phyloP scores from a whole-genome alignment of 2,888 invertebrate species.

The Nasonovia ribisnigri region DNA sequence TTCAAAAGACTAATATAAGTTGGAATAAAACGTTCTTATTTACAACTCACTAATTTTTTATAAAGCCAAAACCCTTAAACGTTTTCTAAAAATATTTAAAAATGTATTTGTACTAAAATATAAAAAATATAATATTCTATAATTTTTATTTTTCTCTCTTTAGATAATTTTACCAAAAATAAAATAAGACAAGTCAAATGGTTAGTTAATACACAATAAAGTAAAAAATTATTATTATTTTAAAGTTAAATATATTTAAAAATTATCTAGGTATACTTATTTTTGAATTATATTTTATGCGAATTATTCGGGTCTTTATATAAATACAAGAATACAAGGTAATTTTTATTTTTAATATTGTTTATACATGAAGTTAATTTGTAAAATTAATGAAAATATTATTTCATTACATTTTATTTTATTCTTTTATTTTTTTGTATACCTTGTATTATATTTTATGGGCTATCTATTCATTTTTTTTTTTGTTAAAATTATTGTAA shows the following conservation, averaged over 20 bases:
- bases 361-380: not conserved
- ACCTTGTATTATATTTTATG: not conserved
- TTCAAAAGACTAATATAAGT: too few species aligned
- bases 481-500: not conserved
- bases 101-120: not conserved
- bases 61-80: too few species aligned
- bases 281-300: not conserved
- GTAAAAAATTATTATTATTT: slow-evolving; percentile 15
- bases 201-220: not conserved
- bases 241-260: too few species aligned
- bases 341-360: too few species aligned
- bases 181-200: not conserved
- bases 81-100: too few species aligned
- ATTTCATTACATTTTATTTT: not conserved
- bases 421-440: not conserved
- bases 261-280: too few species aligned
- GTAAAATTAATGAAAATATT: not conserved
- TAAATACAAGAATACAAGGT: not conserved
- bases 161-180: not conserved
- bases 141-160: not conserved
- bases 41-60: too few species aligned
- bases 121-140: not conserved
- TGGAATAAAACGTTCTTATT: too few species aligned
- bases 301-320: not conserved
- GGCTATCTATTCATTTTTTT: not conserved